Evolutionary conservation across 2,113 vertebrate genomes (phyloP).

Genomic region (Brachirus orientalis): DNA sequence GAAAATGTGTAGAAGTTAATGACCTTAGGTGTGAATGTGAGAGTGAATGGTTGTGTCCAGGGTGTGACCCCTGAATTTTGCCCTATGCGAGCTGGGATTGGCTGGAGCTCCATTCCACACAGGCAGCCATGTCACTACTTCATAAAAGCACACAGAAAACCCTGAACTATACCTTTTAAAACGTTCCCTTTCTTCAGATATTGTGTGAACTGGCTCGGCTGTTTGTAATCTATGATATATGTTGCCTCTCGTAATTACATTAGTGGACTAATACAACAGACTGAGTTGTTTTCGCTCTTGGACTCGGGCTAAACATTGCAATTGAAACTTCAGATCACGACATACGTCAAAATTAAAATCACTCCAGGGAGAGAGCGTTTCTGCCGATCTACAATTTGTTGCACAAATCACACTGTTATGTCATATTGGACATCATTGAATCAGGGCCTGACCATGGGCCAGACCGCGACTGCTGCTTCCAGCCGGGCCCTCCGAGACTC

Average conservation of each 20-base stretch:
- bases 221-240: conserved; percentile 17
- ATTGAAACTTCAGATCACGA: conserved; percentile 9
- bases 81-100: no score
- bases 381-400: conserved; percentile 44
- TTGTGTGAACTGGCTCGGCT: conserved; percentile 35
- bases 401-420: conserved; percentile 50
- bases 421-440: conserved; percentile 50
- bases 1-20: no score
- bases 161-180: no score
- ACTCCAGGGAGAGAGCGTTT: conserved; percentile 12
- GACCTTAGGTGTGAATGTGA: no score
- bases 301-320: conserved; percentile 7
- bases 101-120: no score
- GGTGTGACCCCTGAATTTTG: no score
- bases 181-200: conserved; percentile 24
- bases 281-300: conserved; percentile 26
- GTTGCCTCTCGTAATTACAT: conserved; percentile 18
- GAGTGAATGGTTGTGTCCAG: no score
- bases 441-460: conserved; percentile 46
- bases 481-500: conserved; percentile 39
- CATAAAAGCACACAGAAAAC: no score
- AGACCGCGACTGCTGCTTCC: conserved; percentile 55
- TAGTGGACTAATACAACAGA: conserved; percentile 14
- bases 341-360: conserved; percentile 46
- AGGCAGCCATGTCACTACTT: no score